Percentiles rank a stretch among this genome's conserved stretches.
Conservation (phyloP, 2,888 invertebrate species). For the Temnothorax unifasciatus region DNA sequence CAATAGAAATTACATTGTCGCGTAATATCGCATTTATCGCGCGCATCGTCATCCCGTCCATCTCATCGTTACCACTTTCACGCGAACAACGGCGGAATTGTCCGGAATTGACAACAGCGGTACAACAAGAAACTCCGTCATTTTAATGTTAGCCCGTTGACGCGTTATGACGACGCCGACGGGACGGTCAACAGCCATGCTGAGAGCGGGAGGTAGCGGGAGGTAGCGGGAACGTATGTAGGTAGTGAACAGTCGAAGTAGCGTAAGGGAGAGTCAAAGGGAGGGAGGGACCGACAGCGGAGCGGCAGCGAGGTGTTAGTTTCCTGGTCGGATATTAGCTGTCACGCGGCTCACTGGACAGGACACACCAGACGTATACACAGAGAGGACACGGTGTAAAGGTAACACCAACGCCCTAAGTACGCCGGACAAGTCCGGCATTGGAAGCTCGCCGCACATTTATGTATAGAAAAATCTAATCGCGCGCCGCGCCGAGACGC, state of each 20-base stretch:
- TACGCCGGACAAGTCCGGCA: slow-evolving; percentile 73
- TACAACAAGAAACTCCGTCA: slow-evolving; percentile 77
- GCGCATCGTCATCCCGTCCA: neutral
- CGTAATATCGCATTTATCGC: neutral
- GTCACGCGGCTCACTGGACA: slow-evolving; percentile 86
- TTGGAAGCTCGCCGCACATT: slow-evolving; percentile 80
- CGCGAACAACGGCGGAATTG: slow-evolving; percentile 22
- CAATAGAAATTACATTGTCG: slow-evolving; percentile 6
- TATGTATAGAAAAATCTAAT: slow-evolving; percentile 80
- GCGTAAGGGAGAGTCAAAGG: slow-evolving; percentile 55
- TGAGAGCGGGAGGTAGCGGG: slow-evolving; percentile 51
- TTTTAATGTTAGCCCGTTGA: slow-evolving; percentile 80
- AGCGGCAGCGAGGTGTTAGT: slow-evolving; percentile 81
- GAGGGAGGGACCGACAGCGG: slow-evolving; percentile 68
- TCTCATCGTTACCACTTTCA: slow-evolving; percentile 8
- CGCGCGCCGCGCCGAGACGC: slow-evolving; percentile 63
- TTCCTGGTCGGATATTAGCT: slow-evolving; percentile 86
- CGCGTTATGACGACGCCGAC: slow-evolving; percentile 66
- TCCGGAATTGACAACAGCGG: slow-evolving; percentile 16
- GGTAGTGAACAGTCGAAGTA: slow-evolving; percentile 53
- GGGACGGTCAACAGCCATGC: slow-evolving; percentile 77
- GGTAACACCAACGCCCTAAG: slow-evolving; percentile 75
- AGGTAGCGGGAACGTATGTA: slow-evolving; percentile 50
- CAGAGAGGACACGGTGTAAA: slow-evolving; percentile 72
- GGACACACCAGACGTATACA: slow-evolving; percentile 78